Conservation (phyloP, 2,113 vertebrate species). For the Podarcis cretensis region DNA sequence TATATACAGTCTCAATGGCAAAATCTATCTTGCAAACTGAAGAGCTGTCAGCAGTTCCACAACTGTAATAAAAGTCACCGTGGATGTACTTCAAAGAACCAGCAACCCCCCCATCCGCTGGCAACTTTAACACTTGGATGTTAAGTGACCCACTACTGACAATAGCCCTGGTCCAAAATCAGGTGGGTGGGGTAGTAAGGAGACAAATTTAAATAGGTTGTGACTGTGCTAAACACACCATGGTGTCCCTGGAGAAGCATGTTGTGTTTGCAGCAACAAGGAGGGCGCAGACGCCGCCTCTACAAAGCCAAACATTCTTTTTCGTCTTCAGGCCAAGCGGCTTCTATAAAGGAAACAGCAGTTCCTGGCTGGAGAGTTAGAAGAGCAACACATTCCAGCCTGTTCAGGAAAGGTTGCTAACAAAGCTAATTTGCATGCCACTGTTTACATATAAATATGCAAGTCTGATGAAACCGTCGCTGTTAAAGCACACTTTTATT, state of each 20-base stretch:
- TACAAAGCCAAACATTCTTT: not conserved
- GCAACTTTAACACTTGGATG: not conserved
- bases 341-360: not conserved
- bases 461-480: not conserved
- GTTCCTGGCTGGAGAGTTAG: not conserved
- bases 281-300: not conserved
- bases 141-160: not conserved
- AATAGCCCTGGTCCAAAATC: not conserved
- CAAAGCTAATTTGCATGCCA: not conserved
- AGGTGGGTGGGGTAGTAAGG: too few species aligned
- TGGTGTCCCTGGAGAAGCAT: not conserved
- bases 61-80: not conserved
- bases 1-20: not conserved
- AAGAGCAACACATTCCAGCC: not conserved
- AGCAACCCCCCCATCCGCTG: not conserved
- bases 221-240: not conserved
- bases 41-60: not conserved
- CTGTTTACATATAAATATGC: not conserved
- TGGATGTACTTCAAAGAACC: not conserved
- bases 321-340: not conserved
- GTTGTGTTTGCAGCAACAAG: not conserved
- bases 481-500: not conserved
- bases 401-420: not conserved
- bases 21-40: not conserved
- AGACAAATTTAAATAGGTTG: too few species aligned